phyloP scores from a whole-genome alignment of 2,888 invertebrate species.

The Noctua pronuba region DNA sequence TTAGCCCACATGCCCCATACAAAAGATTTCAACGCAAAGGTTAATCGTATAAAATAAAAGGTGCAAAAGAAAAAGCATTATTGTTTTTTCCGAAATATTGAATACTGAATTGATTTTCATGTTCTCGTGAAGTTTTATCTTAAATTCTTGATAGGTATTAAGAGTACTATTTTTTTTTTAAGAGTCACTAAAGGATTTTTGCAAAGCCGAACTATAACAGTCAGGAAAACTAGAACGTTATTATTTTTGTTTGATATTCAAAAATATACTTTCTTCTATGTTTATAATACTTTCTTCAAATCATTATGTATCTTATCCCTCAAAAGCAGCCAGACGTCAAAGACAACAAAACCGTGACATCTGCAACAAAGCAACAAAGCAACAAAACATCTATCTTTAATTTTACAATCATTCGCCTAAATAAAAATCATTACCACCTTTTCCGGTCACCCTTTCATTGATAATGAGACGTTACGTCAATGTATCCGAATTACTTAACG shows the following conservation, averaged over 20 bases:
- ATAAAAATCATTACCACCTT: slow-evolving; percentile 61
- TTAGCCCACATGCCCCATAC: slow-evolving; percentile 5
- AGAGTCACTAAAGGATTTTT: background rate
- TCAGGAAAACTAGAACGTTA: no score
- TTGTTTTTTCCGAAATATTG: background rate
- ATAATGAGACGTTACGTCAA: slow-evolving; percentile 77
- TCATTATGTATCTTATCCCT: background rate
- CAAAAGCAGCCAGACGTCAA: background rate
- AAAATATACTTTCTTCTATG: no score
- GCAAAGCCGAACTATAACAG: background rate
- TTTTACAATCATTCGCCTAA: slow-evolving; percentile 17
- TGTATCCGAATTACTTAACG: slow-evolving; percentile 81
- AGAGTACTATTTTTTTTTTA: background rate
- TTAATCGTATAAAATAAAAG: background rate
- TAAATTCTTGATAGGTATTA: background rate
- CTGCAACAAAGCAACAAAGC: background rate
- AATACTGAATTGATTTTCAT: background rate
- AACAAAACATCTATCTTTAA: slow-evolving; percentile 17
- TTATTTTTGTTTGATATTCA: background rate
- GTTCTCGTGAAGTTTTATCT: background rate
- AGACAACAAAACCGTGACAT: slow-evolving; percentile 5
- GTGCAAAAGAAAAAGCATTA: background rate
- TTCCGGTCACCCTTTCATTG: slow-evolving; percentile 63
- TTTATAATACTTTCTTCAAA: no score
- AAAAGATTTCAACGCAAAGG: slow-evolving; percentile 52